Base-by-base conservation (phyloP, 2,888 invertebrate species). In the Melikaiella ostensackeni region DNA sequence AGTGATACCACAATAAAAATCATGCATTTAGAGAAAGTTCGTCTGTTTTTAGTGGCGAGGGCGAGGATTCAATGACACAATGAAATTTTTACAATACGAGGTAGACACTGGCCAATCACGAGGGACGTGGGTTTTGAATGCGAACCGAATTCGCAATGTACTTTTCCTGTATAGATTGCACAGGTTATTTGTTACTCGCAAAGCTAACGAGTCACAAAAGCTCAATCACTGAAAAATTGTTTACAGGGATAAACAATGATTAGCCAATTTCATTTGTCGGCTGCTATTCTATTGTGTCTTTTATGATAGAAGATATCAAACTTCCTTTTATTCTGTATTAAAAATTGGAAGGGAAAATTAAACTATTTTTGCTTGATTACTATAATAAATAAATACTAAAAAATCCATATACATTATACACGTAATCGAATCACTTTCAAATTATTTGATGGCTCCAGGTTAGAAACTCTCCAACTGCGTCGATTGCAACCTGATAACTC, bases 201-300 rank as follows among this genome's bases (percentile, higher is more conserved):
- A 70, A 70, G 66, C 46, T 30, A 70, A 27, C 27, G n/a, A 46
- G 7, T 50, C 66, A 70, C 66, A 70, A 50, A 27, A 70, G 66
- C 19, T 9, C 66, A 46, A 50, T 30, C 30, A 46, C 24, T 16
- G 27, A 70, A 70, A 70, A 70, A 1, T 50, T 70, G n/a, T 70
- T 21, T 24, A 57, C 13, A 24, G 27, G 46, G 30, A 19, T 50
- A 70, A 24, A 57, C 57, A 50, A 70, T 70, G 30, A 70, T 70
- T 30, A 46, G 27, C 27, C 30, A 46, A 70, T 70, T 30, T 24
- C n/a, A 19, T 50, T 70, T 27, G 42, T 64, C 24, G 7, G 16
- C 9, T 27, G 42, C 50, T n/a, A 50, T n/a, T 50, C n/a, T 9
- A n/a, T 7, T 9, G 19, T 7, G n/a, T n/a, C n/a, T 50, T n/a